Conservation (phyloP, 2,888 invertebrate genomes). For the Protonemura montana region DNA sequence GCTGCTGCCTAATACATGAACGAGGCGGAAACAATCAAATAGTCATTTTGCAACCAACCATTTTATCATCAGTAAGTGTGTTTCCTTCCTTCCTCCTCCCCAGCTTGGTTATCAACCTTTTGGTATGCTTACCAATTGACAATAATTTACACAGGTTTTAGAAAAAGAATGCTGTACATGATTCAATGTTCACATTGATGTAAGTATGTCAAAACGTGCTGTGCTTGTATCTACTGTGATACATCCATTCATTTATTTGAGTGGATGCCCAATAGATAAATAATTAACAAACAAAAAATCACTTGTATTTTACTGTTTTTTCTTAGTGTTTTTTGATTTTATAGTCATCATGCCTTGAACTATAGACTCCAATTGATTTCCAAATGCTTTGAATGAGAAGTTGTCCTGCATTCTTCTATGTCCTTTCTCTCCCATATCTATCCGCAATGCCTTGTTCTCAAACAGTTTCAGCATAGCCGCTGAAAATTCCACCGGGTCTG, state of each 20-base stretch:
- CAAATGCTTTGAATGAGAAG: conserved; percentile 87
- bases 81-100: no score
- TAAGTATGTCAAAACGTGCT: not conserved
- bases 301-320: not conserved
- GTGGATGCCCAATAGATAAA: conserved; percentile 20
- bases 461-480: conserved; percentile 77
- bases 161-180: not conserved
- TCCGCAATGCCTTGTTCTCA: conserved; percentile 66
- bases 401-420: conserved; percentile 75
- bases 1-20: no score
- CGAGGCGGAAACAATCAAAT: no score
- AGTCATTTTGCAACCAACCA: no score
- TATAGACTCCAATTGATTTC: conserved; percentile 67
- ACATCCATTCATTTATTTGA: conserved; percentile 20
- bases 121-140: no score
- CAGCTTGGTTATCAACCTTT: no score
- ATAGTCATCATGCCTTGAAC: conserved; percentile 40
- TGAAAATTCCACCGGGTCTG: conserved; percentile 75
- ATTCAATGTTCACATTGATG: not conserved
- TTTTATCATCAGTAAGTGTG: no score
- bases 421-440: conserved; percentile 79
- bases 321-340: conserved; percentile 43
- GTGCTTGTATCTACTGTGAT: conserved; percentile 33
- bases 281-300: not conserved
- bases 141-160: no score